Base-by-base conservation (phyloP, 2,113 vertebrate species). In the Salvator merianae region DNA sequence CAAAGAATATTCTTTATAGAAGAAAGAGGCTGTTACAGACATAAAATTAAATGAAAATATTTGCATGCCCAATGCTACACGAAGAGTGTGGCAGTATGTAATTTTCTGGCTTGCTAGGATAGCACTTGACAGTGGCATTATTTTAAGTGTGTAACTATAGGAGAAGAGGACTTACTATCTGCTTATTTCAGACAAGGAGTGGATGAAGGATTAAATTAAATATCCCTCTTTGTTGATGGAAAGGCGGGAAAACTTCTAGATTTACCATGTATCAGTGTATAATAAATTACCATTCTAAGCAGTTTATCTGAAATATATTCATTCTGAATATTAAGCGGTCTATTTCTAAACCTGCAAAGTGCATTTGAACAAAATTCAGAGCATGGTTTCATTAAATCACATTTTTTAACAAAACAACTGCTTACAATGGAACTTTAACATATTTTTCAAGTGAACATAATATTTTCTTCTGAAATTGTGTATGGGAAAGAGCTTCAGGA, bases 311-410 rank as follows among this genome's bases (percentile, higher is more conserved):
- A 81, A 74, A n/a, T 40, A 63, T 86, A 90, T 85, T 9, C 90
- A 81, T 85, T 87, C 70, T 77, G 59, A 87, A 88, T 88, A 87
- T 86, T 92, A 87, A 90, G 87, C 86, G 87, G 89, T 82, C 28
- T 50, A 82, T 82, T 85, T 55, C 40, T 84, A 88, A 91, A 92
- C 55, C 38, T 89, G 82, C 59, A 88, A 91, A 91, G 83, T 75
- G 6, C n/a, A 83, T 87, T 91, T 90, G 40, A 86, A 34, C 89
- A 86, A 82, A 89, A 38, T 50, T 50, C 53, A 47, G 38, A 3
- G 34, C 80, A 87, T 77, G 55, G 72, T 38, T 82, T 65, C 83
- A 91, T 87, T 71, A 72, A 85, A 82, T 85, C 79, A 77, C 36
- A 76, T 40, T 72, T 73, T 89, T 90, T 3, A 86, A 85, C 22